Conservation (phyloP, 2,797 vertebrate species). For the Amphiprion clarkii region DNA sequence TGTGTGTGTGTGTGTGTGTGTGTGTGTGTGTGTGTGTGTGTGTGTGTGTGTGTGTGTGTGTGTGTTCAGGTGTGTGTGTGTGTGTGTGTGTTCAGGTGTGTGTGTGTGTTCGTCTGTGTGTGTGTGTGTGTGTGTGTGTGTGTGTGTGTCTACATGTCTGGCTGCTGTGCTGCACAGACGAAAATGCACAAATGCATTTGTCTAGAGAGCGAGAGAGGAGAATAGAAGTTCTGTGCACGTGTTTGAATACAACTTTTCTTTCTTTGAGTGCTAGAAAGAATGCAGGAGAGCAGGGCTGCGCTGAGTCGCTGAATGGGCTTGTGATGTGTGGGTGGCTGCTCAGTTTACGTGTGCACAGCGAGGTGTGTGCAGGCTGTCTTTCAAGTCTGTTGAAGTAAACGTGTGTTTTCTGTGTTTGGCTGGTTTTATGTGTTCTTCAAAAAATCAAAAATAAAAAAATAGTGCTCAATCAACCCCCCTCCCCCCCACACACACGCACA, state of each 20-base stretch:
- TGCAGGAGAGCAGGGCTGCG: conserved; percentile 49
- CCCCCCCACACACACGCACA: not conserved
- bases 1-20: conserved; percentile 1
- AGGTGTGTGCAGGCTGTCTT: conserved; percentile 55
- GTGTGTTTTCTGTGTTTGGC: conserved; percentile 51
- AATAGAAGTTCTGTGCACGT: conserved; percentile 52
- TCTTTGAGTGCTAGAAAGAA: conserved; percentile 57
- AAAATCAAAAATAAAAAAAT: conserved; percentile 20
- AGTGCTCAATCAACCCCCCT: conserved; percentile 40
- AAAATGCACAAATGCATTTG: conserved; percentile 56
- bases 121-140: conserved; percentile 35
- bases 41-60: no score
- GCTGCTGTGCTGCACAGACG: conserved; percentile 21
- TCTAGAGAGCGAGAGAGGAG: conserved; percentile 48
- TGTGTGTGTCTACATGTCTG: conserved; percentile 31
- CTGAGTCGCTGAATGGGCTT: conserved; percentile 63
- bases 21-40: not conserved
- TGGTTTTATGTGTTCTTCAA: conserved; percentile 39
- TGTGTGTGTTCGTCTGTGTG: conserved; percentile 7
- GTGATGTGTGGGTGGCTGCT: conserved; percentile 69
- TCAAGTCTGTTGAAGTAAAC: conserved; percentile 68
- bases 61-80: not conserved
- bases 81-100: not conserved
- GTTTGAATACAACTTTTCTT: conserved; percentile 62
- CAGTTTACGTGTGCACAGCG: conserved; percentile 54